Evolutionary conservation across 2,113 vertebrate species (phyloP).

Genomic region (Neoarius graeffei): DNA sequence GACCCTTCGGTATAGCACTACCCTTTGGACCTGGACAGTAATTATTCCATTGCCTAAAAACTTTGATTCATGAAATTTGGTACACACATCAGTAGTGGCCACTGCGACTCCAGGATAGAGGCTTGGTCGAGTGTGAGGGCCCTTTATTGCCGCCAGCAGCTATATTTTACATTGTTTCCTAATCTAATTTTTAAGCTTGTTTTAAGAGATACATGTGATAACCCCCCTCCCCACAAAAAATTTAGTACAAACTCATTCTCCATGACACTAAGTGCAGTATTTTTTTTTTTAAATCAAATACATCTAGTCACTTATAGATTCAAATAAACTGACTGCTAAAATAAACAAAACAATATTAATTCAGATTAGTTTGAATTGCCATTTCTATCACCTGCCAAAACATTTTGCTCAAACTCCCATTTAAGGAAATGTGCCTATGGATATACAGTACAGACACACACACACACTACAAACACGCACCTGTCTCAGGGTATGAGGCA

Average conservation of each 20-base stretch:
- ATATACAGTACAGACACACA: not conserved
- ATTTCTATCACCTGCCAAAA: not conserved
- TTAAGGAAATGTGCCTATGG: not conserved
- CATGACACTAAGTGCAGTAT: not conserved
- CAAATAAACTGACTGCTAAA: not conserved
- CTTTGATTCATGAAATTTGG: too few relatives aligned
- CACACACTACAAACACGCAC: conserved; percentile 64
- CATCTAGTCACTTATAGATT: too few relatives aligned
- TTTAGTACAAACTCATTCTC: not conserved
- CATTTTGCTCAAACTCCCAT: not conserved
- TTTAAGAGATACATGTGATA: not conserved
- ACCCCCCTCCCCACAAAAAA: not conserved
- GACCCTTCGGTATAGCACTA: too few relatives aligned
- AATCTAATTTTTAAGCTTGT: not conserved
- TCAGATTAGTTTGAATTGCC: not conserved
- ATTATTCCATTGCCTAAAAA: too few relatives aligned
- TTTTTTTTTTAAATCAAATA: not conserved
- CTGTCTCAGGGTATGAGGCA: conserved; percentile 92
- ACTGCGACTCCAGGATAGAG: too few relatives aligned
- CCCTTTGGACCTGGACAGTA: too few relatives aligned
- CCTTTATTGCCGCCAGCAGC: too few relatives aligned
- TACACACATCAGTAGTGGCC: too few relatives aligned
- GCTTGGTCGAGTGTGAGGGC: too few relatives aligned
- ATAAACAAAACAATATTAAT: not conserved
- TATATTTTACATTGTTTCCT: not conserved